A percentile compares a stretch with the other conserved stretches of the same genome.
phyloP scores from a whole-genome alignment of 2,113 vertebrate genomes.

The Pogona vitticeps region DNA sequence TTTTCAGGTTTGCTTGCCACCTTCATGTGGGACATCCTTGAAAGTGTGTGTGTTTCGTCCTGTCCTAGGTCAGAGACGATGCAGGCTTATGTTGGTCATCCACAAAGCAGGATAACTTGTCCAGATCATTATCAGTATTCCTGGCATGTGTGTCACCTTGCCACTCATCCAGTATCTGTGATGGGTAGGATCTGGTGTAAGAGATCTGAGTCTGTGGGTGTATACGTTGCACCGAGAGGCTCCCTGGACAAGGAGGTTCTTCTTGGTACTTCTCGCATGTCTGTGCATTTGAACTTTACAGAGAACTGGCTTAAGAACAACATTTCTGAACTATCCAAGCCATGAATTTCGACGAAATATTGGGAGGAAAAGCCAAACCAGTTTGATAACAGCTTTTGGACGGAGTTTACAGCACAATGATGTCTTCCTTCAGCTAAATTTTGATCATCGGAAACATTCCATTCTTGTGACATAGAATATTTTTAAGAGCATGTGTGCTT shows the following conservation, averaged over 20 bases:
- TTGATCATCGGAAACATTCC: constrained; percentile 38
- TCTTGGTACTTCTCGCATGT: neutral
- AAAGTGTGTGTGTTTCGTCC: neutral
- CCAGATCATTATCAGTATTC: neutral
- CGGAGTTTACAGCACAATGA: neutral
- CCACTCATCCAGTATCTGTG: neutral
- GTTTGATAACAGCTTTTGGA: constrained; percentile 23
- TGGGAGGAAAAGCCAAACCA: constrained; percentile 1
- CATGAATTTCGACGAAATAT: neutral
- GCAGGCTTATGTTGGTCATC: neutral
- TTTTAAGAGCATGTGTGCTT: neutral
- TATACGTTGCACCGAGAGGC: neutral
- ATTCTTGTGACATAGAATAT: constrained; percentile 24
- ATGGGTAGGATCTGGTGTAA: neutral
- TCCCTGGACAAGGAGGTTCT: neutral
- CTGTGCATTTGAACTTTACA: neutral
- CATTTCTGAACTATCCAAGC: neutral
- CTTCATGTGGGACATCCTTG: neutral
- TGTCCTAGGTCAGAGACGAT: neutral
- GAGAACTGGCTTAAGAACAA: constrained; percentile 1
- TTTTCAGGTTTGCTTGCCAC: neutral
- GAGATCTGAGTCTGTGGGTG: neutral
- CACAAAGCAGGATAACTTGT: neutral
- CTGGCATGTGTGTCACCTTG: neutral
- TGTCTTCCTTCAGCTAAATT: neutral